A percentile compares a stretch with the other conserved stretches of the same genome.
Conservation (phyloP, 2,797 vertebrate genomes). For the Pagetopsis macropterus region DNA sequence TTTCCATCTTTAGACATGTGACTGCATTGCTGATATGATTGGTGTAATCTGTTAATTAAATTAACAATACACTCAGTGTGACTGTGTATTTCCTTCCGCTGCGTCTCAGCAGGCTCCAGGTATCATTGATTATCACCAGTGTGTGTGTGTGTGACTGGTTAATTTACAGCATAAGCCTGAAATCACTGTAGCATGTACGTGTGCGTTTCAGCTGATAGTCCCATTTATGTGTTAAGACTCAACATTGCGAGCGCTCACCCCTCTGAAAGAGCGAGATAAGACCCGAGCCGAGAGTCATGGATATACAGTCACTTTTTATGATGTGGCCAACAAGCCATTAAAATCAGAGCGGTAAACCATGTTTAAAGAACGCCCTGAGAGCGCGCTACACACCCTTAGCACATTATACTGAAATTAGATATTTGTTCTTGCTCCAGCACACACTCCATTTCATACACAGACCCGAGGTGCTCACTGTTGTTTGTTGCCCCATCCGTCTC, state of each 20-base stretch:
- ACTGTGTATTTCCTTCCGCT: conserved; percentile 38
- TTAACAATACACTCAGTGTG: conserved; percentile 35
- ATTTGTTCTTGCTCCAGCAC: conserved; percentile 64
- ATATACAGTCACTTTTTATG: conserved; percentile 68
- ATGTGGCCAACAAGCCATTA: conserved; percentile 77
- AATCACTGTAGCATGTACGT: conserved; percentile 57
- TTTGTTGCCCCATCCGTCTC: conserved; percentile 62
- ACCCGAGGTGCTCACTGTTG: conserved; percentile 55
- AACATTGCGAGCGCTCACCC: conserved; percentile 29
- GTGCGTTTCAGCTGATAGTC: conserved; percentile 59
- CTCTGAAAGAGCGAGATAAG: conserved; percentile 70
- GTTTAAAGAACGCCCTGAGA: conserved; percentile 68
- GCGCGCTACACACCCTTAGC: conserved; percentile 49
- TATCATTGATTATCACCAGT: conserved; percentile 51
- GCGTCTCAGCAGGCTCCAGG: conserved; percentile 49
- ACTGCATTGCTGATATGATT: conserved; percentile 46
- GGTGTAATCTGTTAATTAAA: conserved; percentile 51
- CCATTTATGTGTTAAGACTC: conserved; percentile 49
- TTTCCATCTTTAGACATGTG: conserved; percentile 36
- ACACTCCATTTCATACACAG: conserved; percentile 61
- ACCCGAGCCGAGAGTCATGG: conserved; percentile 61
- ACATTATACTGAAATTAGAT: conserved; percentile 70
- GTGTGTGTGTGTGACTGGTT: conserved; percentile 30
- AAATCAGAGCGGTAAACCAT: conserved; percentile 75
- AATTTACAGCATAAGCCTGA: conserved; percentile 48